These are phyloP conservation scores for Hybognathus amarus DNA, from an alignment of 2,797 vertebrate genomes.

Conservation along the genomic window DNA sequence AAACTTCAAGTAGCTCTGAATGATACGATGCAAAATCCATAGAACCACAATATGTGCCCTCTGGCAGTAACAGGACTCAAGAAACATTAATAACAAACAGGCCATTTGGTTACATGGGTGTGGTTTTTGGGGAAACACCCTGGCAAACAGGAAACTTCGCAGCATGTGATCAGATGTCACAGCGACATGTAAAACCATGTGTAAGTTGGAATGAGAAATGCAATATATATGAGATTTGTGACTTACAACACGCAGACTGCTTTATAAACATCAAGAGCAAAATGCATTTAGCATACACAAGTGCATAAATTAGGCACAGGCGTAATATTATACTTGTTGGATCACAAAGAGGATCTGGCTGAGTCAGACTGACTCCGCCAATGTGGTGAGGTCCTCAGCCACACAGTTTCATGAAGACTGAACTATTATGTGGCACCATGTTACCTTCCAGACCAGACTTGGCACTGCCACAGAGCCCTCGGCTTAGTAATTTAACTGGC, in stretches of 20 bases:
- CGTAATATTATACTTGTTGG: not conserved
- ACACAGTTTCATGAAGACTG: slow-evolving; percentile 30
- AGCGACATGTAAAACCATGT: not conserved
- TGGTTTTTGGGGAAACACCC: not conserved
- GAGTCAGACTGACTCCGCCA: slow-evolving; percentile 31
- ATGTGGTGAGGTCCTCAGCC: slow-evolving; percentile 20
- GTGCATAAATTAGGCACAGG: not conserved
- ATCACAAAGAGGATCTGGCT: not conserved
- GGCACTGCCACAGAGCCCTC: slow-evolving; percentile 31
- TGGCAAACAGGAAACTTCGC: not conserved
- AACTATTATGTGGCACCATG: slow-evolving; percentile 37
- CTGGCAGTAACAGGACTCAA: not conserved
- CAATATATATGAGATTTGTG: not conserved
- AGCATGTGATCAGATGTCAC: not conserved
- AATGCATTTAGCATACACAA: not conserved
- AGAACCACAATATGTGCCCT: not conserved
- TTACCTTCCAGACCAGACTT: slow-evolving; percentile 30
- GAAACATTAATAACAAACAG: not conserved
- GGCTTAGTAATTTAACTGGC: slow-evolving; percentile 43
- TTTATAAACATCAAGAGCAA: not conserved
- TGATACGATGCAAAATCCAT: not conserved
- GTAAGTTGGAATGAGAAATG: not conserved
- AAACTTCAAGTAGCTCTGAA: slow-evolving; percentile 9
- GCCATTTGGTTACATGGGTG: slow-evolving; percentile 11
- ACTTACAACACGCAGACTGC: not conserved